Conservation (phyloP, 2,797 vertebrate genomes). For the Thalassophryne amazonica region DNA sequence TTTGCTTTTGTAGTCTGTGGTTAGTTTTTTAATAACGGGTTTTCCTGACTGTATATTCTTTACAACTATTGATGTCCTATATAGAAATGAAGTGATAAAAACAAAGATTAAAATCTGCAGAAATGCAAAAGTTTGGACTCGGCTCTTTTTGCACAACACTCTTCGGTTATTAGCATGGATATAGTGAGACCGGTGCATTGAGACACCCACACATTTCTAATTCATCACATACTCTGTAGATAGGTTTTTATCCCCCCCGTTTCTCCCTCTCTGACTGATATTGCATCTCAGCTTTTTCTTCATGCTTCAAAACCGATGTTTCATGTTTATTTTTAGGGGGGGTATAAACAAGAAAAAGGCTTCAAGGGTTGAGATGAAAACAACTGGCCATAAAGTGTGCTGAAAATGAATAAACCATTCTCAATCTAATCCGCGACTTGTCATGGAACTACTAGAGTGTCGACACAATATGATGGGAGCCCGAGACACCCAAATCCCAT, state of each 20-base stretch:
- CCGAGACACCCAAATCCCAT: slow-evolving; percentile 79
- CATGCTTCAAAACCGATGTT: slow-evolving; percentile 70
- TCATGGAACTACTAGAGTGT: slow-evolving; percentile 63
- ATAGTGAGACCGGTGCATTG: slow-evolving; percentile 55
- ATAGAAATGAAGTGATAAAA: slow-evolving; percentile 45
- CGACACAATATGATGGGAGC: slow-evolving; percentile 57
- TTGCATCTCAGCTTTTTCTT: slow-evolving; percentile 66
- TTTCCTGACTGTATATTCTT: slow-evolving; percentile 42
- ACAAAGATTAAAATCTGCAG: slow-evolving; percentile 39
- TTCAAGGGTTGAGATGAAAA: slow-evolving; percentile 69
- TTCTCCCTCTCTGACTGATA: slow-evolving; percentile 52
- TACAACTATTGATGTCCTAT: slow-evolving; percentile 43
- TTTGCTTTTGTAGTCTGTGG: slow-evolving; percentile 21
- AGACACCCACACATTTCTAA: slow-evolving; percentile 73
- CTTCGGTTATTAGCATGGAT: slow-evolving; percentile 60
- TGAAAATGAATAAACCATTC: slow-evolving; percentile 71
- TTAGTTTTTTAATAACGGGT: slow-evolving; percentile 35
- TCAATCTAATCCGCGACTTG: slow-evolving; percentile 65
- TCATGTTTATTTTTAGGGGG: slow-evolving; percentile 71
- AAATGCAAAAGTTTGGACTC: slow-evolving; percentile 48
- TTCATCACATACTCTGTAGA: slow-evolving; percentile 60
- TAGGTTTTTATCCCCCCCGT: slow-evolving; percentile 17
- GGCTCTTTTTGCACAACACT: slow-evolving; percentile 29
- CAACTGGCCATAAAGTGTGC: slow-evolving; percentile 69
- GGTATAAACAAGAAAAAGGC: slow-evolving; percentile 66